Evolutionary conservation across 2,113 vertebrate species (phyloP).

Genomic region (Salvelinus alpinus): DNA sequence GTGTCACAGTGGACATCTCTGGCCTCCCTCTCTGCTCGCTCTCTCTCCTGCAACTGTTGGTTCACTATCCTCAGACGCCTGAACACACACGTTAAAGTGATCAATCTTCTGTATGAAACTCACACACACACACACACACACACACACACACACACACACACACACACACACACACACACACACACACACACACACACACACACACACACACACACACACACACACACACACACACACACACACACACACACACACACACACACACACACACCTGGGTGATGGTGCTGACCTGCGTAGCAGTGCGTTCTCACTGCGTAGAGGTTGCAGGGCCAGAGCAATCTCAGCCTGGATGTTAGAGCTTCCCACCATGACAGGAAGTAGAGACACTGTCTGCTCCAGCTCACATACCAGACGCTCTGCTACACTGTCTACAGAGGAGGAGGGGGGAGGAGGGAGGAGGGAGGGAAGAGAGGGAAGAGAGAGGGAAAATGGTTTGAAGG

Average conservation of each 20-base stretch:
- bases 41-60: slow-evolving; percentile 78
- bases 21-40: slow-evolving; percentile 65
- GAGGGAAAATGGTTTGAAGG: no score
- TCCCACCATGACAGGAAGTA: slow-evolving; percentile 68
- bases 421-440: slow-evolving; percentile 66
- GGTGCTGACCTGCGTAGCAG: slow-evolving; percentile 79
- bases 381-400: slow-evolving; percentile 74
- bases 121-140: no score
- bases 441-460: not conserved
- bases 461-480: no score
- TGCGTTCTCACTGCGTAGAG: slow-evolving; percentile 80
- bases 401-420: slow-evolving; percentile 78
- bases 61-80: slow-evolving; percentile 82
- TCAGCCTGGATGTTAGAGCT: slow-evolving; percentile 71
- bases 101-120: not conserved
- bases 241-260: slow-evolving; percentile 2
- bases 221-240: not conserved
- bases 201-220: slow-evolving; percentile 1
- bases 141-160: slow-evolving; percentile 1
- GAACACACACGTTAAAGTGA: slow-evolving; percentile 16
- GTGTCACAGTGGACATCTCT: slow-evolving; percentile 61
- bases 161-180: slow-evolving; percentile 4
- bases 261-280: not conserved
- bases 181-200: not conserved
- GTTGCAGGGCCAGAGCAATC: slow-evolving; percentile 75